These are phyloP conservation scores for Dysidea cf. avara DNA, from an alignment of 37 sponge, comb jelly and placozoan species.

Conservation along the genomic window DNA sequence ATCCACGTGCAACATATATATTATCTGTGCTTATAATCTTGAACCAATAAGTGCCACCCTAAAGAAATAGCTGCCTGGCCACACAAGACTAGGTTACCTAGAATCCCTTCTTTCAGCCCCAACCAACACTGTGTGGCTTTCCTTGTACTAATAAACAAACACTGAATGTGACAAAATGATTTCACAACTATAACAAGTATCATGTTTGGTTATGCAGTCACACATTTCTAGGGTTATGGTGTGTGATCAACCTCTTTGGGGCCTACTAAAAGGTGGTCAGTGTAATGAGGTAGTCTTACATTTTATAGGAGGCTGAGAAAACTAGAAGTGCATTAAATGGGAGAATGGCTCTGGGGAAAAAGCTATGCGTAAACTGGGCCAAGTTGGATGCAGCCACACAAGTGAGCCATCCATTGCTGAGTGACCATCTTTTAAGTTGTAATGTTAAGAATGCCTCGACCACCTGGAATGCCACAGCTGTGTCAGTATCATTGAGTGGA, in stretches of 20 bases:
- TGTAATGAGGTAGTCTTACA: too few relatives aligned
- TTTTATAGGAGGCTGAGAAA: constrained; percentile 69
- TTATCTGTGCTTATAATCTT: too few relatives aligned
- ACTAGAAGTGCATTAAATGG: constrained; percentile 50
- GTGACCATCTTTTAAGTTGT: neutral
- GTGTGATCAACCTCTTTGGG: neutral
- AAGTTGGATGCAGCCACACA: constrained; percentile 31
- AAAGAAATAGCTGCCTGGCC: too few relatives aligned
- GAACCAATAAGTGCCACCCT: too few relatives aligned
- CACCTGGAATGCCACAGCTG: constrained; percentile 70
- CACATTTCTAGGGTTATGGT: neutral
- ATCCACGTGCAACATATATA: too few relatives aligned
- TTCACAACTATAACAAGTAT: neutral
- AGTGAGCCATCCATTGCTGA: neutral
- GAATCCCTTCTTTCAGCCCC: too few relatives aligned
- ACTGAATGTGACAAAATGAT: too few relatives aligned
- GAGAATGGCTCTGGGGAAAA: constrained; percentile 72
- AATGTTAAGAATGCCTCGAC: constrained; percentile 37
- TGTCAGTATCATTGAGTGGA: constrained; percentile 52
- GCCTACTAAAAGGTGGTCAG: neutral
- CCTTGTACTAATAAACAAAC: too few relatives aligned
- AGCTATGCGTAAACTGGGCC: constrained; percentile 79
- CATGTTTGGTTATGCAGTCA: neutral
- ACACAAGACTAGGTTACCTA: too few relatives aligned
- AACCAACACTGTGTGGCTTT: too few relatives aligned